Evolutionary conservation across 2,113 vertebrate genomes (phyloP).

Genomic region (Neotoma lepida): DNA sequence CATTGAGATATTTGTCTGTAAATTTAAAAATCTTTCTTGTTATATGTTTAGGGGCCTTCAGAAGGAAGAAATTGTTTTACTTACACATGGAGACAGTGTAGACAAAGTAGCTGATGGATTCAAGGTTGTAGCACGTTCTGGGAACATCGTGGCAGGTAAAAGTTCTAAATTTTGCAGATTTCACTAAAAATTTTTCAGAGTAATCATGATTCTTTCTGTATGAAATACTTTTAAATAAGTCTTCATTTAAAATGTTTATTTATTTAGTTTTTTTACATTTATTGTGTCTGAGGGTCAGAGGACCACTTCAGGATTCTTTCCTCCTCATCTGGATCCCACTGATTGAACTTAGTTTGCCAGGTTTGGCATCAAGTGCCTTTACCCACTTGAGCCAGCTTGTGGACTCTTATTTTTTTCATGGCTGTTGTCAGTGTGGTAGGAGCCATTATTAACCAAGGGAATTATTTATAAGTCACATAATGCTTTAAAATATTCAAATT

Average conservation of each 20-base stretch:
- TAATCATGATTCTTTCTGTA: slow-evolving; percentile 27
- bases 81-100: slow-evolving; percentile 98
- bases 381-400: not conserved
- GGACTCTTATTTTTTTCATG: not conserved
- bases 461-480: slow-evolving; percentile 26
- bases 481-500: slow-evolving; percentile 29
- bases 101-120: slow-evolving; percentile 99
- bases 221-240: slow-evolving; percentile 1
- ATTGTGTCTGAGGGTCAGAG: not conserved
- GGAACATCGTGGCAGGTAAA: slow-evolving; percentile 96
- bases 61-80: slow-evolving; percentile 96
- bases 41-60: slow-evolving; percentile 92
- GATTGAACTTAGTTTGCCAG: not conserved
- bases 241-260: not conserved
- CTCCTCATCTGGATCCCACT: not conserved
- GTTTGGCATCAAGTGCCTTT: not conserved
- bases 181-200: not conserved
- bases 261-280: no score
- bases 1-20: not conserved
- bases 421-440: not conserved
- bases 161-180: slow-evolving; percentile 21
- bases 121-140: slow-evolving; percentile 97
- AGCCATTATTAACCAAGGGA: not conserved
- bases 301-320: not conserved
- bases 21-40: slow-evolving; percentile 45